phyloP scores from a whole-genome alignment of 1,140 invertebrate genomes.

The Tenebrio molitor region DNA sequence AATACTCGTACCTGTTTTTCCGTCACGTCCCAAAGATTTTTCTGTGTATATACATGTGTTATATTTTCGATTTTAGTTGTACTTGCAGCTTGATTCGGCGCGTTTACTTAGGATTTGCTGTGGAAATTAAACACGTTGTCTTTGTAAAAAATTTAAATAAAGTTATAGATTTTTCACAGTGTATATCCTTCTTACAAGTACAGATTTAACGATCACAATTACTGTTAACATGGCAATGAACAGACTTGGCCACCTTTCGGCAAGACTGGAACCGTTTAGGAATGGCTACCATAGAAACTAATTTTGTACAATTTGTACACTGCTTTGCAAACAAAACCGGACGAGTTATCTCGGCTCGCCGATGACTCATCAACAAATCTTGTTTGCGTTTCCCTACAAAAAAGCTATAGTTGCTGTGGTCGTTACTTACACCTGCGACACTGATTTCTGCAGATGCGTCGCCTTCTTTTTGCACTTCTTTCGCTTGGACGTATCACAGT shows the following conservation, averaged over 20 bases:
- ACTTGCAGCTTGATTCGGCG: too few species aligned
- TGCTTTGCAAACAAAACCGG: too few species aligned
- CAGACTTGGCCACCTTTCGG: background rate
- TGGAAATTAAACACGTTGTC: background rate
- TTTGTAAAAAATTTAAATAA: constrained; percentile 32
- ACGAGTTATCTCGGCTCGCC: too few species aligned
- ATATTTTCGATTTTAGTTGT: too few species aligned
- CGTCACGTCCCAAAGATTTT: constrained; percentile 19
- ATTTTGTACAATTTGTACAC: constrained; percentile 7
- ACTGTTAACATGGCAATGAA: constrained; percentile 14
- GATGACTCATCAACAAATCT: too few species aligned
- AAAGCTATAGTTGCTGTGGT: too few species aligned
- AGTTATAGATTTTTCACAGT: constrained; percentile 20
- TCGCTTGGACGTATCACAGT: background rate
- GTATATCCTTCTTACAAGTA: constrained; percentile 13
- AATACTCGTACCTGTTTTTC: constrained; percentile 4
- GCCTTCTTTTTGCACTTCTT: background rate
- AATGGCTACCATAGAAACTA: background rate
- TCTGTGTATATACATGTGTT: too few species aligned
- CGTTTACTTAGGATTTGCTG: background rate
- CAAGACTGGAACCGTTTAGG: background rate
- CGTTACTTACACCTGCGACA: too few species aligned
- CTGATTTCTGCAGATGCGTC: background rate
- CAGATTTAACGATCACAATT: constrained; percentile 24
- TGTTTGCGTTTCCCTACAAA: too few species aligned